Evolutionary conservation across 2,113 vertebrate species (phyloP).

Genomic region (Coreoperca whiteheadi): DNA sequence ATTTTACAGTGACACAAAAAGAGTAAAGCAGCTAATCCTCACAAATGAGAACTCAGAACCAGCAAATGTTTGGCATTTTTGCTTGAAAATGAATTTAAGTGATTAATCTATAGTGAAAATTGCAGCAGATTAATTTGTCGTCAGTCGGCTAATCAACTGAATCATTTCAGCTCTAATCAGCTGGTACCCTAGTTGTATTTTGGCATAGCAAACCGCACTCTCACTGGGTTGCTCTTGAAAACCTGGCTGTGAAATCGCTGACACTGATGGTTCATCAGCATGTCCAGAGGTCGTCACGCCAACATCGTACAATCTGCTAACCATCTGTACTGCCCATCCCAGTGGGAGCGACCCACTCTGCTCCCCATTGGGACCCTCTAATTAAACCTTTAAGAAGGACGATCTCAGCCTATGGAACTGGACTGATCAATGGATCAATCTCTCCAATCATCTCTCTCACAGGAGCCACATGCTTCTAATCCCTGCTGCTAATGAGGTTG

Average conservation of each 20-base stretch:
- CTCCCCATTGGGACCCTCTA: slow-evolving; percentile 61
- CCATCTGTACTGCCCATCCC: slow-evolving; percentile 66
- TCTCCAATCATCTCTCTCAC: slow-evolving; percentile 74
- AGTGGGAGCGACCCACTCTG: slow-evolving; percentile 33
- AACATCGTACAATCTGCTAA: slow-evolving; percentile 72
- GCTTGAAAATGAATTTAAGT: background rate
- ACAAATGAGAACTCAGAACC: background rate
- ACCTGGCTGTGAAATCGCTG: slow-evolving; percentile 51
- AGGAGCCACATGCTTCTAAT: slow-evolving; percentile 59
- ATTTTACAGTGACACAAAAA: background rate
- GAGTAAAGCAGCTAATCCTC: background rate
- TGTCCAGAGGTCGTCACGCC: slow-evolving; percentile 44
- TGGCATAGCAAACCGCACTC: slow-evolving; percentile 37
- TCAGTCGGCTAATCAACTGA: slow-evolving; percentile 2
- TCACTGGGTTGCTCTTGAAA: slow-evolving; percentile 38
- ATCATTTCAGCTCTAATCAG: slow-evolving; percentile 33
- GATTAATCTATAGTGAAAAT: background rate
- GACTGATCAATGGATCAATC: slow-evolving; percentile 79
- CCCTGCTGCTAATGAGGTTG: slow-evolving; percentile 44
- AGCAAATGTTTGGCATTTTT: background rate
- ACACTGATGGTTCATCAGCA: slow-evolving; percentile 63
- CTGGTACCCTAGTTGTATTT: slow-evolving; percentile 25
- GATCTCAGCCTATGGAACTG: slow-evolving; percentile 60
- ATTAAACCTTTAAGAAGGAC: slow-evolving; percentile 79
- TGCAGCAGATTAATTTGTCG: background rate